Evolutionary conservation across 1,140 invertebrate genomes (phyloP).

Genomic region (Drosophila orosa): DNA sequence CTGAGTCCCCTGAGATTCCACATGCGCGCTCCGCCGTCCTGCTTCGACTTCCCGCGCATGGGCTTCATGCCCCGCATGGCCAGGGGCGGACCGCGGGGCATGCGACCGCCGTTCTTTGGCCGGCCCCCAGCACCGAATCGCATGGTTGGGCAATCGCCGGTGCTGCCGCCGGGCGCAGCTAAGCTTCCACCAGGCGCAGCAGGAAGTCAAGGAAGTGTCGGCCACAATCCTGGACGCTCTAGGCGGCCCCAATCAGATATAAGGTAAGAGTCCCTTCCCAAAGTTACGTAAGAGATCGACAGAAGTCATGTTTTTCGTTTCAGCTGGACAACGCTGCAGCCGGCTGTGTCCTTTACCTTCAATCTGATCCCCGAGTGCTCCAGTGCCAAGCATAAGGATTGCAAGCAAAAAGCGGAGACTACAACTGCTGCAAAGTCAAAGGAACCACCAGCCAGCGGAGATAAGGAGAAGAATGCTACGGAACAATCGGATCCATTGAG

Average conservation of each 20-base stretch:
- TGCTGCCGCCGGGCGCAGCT: background rate
- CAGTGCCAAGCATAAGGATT: constrained; percentile 51
- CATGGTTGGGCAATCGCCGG: background rate
- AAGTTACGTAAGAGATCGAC: background rate
- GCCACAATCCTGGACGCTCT: background rate
- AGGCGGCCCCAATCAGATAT: constrained; percentile 55
- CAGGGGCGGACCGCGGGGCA: constrained; percentile 55
- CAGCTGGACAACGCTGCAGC: constrained; percentile 60
- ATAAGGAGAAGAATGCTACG: constrained; percentile 10
- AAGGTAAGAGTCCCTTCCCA: constrained; percentile 34
- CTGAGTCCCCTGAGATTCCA: constrained; percentile 58
- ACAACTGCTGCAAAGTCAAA: constrained; percentile 6
- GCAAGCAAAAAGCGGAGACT: constrained; percentile 24
- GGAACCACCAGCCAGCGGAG: constrained; percentile 1
- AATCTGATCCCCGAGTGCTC: constrained; percentile 52
- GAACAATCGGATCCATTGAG: constrained; percentile 6
- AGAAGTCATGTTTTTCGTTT: background rate
- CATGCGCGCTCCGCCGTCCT: constrained; percentile 48
- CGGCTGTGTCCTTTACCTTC: constrained; percentile 45
- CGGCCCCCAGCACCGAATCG: constrained; percentile 25
- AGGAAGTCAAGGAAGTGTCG: background rate
- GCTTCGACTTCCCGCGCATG: constrained; percentile 60
- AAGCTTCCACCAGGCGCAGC: constrained; percentile 28
- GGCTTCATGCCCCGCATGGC: constrained; percentile 62
- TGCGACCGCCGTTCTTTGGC: constrained; percentile 56